Conservation (phyloP, 1,140 invertebrate genomes). For the Drosophila pachea region DNA sequence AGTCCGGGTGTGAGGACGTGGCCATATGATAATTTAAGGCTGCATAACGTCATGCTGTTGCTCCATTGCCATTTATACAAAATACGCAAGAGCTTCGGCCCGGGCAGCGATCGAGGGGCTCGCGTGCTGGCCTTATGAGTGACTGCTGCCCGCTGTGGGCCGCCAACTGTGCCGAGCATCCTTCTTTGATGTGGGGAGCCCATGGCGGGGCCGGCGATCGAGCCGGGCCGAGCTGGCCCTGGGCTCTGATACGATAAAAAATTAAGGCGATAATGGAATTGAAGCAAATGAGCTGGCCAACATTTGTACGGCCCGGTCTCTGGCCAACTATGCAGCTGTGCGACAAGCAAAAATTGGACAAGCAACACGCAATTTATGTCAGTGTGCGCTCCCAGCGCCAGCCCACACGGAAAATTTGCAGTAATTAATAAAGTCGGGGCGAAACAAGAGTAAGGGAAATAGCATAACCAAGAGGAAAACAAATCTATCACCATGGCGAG, state of each 20-base stretch:
- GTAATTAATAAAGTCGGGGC: conserved; percentile 65
- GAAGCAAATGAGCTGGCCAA: conserved; percentile 77
- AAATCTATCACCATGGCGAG: background rate
- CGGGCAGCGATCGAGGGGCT: conserved; percentile 34
- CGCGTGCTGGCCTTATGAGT: conserved; percentile 71
- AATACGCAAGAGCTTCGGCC: conserved; percentile 21
- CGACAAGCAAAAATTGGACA: conserved; percentile 77
- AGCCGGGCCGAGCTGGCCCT: conserved; percentile 22
- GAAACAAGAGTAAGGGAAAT: conserved; percentile 27
- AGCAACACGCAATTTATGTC: conserved; percentile 77
- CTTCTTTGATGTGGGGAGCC: conserved; percentile 70
- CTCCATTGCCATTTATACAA: conserved; percentile 75
- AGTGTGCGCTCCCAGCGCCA: conserved; percentile 69
- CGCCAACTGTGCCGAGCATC: conserved; percentile 73
- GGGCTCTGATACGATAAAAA: conserved; percentile 76
- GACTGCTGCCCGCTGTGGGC: conserved; percentile 70
- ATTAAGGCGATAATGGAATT: conserved; percentile 79
- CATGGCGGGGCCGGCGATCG: conserved; percentile 39
- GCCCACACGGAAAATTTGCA: conserved; percentile 74
- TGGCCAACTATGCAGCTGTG: conserved; percentile 68
- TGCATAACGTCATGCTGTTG: conserved; percentile 76
- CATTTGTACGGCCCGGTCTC: conserved; percentile 65
- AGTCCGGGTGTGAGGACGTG: conserved; percentile 13
- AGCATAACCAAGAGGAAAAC: conserved; percentile 12
- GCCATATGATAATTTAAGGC: conserved; percentile 77